Conservation (phyloP, 2,113 vertebrate genomes). For the Psephotus haematonotus region DNA sequence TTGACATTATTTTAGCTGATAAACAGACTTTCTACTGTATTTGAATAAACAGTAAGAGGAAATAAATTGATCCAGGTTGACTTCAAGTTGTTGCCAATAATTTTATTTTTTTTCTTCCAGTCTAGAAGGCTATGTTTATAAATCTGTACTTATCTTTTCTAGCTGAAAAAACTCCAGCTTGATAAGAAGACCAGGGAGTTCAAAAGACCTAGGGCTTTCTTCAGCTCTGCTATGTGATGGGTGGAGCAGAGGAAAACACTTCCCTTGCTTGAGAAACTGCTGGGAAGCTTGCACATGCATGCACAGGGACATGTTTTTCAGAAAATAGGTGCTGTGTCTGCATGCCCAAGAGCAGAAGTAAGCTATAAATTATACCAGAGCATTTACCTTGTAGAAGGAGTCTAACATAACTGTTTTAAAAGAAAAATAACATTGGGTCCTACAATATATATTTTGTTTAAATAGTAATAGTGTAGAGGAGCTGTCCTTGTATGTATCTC, state of each 20-base stretch:
- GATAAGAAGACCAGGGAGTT: conserved; percentile 16
- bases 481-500: not conserved
- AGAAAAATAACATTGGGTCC: not conserved
- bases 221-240: conserved; percentile 16
- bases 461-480: not conserved
- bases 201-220: conserved; percentile 18
- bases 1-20: not conserved
- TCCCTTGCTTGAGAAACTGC: conserved; percentile 35
- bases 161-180: conserved; percentile 26
- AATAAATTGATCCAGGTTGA: conserved; percentile 1
- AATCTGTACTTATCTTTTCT: not conserved
- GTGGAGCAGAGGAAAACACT: conserved; percentile 34
- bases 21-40: not conserved
- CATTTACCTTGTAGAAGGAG: not conserved
- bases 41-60: conserved; percentile 46
- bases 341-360: conserved; percentile 18
- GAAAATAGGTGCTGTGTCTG: conserved; percentile 14
- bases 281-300: conserved; percentile 23
- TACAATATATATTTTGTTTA: not conserved
- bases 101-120: not conserved
- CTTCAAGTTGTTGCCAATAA: not conserved
- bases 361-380: not conserved
- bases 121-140: not conserved
- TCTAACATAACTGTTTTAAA: not conserved
- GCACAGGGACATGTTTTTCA: conserved; percentile 13